A percentile compares a stretch with the other conserved stretches of the same genome.
These are phyloP conservation scores for Cirrhinus molitorella DNA, from an alignment of 2,797 vertebrate species.

Conservation along the genomic window DNA sequence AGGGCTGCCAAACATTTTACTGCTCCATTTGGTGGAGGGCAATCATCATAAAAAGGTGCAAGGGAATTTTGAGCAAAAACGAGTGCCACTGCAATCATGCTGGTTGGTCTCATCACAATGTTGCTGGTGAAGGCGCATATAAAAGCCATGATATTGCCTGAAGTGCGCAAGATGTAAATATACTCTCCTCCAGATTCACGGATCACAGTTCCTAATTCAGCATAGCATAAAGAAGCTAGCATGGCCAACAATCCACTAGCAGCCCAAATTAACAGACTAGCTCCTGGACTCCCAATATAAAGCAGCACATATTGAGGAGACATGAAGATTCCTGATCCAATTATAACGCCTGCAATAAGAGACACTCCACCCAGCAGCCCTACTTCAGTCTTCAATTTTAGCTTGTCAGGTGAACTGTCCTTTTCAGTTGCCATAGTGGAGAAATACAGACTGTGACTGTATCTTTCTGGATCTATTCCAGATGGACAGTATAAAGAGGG, in stretches of 20 bases:
- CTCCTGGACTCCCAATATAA: constrained; percentile 84
- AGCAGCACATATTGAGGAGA: constrained; percentile 85
- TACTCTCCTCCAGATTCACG: constrained; percentile 89
- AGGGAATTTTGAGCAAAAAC: constrained; percentile 84
- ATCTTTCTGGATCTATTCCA: constrained; percentile 3
- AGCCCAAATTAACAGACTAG: constrained; percentile 87
- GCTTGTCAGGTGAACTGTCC: constrained; percentile 62
- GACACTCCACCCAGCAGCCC: constrained; percentile 84
- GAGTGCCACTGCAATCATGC: constrained; percentile 81
- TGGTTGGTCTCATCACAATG: constrained; percentile 83
- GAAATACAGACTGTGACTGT: not conserved
- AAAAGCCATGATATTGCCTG: constrained; percentile 85
- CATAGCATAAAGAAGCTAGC: constrained; percentile 84
- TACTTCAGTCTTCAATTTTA: constrained; percentile 82
- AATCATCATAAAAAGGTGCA: constrained; percentile 83
- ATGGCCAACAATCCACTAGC: constrained; percentile 81
- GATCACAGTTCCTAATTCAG: constrained; percentile 89
- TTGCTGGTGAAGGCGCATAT: constrained; percentile 82
- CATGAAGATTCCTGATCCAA: constrained; percentile 92
- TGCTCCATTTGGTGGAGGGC: constrained; percentile 73
- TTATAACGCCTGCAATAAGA: constrained; percentile 87
- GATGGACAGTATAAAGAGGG: constrained; percentile 34
- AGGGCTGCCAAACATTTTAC: constrained; percentile 79
- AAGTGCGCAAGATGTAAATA: constrained; percentile 86
- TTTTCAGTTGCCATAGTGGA: constrained; percentile 21